Evolutionary conservation across 2,113 vertebrate species (phyloP).

Genomic region (Scatophagus argus): DNA sequence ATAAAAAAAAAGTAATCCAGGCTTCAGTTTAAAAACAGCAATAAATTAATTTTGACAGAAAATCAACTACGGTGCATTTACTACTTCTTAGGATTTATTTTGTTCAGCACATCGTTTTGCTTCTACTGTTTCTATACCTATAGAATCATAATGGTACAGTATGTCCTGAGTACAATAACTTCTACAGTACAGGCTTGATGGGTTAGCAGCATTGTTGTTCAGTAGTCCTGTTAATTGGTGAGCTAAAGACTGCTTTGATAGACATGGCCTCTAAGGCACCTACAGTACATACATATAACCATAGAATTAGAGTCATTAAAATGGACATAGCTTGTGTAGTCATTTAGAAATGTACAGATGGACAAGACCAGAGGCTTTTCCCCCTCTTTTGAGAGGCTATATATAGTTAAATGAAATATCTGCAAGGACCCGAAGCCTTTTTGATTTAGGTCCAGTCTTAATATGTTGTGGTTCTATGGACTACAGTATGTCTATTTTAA

Average conservation of each 20-base stretch:
- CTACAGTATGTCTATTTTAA: slow-evolving; percentile 79
- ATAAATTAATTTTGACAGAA: slow-evolving; percentile 68
- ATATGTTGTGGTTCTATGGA: slow-evolving; percentile 51
- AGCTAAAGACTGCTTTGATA: slow-evolving; percentile 77
- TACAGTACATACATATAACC: slow-evolving; percentile 62
- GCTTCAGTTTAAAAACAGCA: slow-evolving; percentile 72
- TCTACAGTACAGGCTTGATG: slow-evolving; percentile 68
- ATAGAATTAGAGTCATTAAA: slow-evolving; percentile 74
- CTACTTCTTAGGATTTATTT: slow-evolving; percentile 51
- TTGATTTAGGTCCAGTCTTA: slow-evolving; percentile 47
- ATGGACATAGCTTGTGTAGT: slow-evolving; percentile 68
- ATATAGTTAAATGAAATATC: slow-evolving; percentile 52
- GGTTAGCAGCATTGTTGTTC: slow-evolving; percentile 78
- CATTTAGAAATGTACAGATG: slow-evolving; percentile 59
- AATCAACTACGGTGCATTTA: slow-evolving; percentile 65
- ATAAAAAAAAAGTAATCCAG: slow-evolving; percentile 70
- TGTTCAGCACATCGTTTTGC: slow-evolving; percentile 50
- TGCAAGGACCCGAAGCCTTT: slow-evolving; percentile 38
- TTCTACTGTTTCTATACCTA: slow-evolving; percentile 48
- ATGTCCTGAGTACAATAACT: slow-evolving; percentile 49
- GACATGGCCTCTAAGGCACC: slow-evolving; percentile 66
- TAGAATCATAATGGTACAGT: slow-evolving; percentile 46
- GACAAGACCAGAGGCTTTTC: slow-evolving; percentile 48
- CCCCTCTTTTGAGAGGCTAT: slow-evolving; percentile 31
- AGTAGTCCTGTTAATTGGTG: slow-evolving; percentile 76